phyloP scores from a whole-genome alignment of 2,888 invertebrate species.

The Diarsia rubi region DNA sequence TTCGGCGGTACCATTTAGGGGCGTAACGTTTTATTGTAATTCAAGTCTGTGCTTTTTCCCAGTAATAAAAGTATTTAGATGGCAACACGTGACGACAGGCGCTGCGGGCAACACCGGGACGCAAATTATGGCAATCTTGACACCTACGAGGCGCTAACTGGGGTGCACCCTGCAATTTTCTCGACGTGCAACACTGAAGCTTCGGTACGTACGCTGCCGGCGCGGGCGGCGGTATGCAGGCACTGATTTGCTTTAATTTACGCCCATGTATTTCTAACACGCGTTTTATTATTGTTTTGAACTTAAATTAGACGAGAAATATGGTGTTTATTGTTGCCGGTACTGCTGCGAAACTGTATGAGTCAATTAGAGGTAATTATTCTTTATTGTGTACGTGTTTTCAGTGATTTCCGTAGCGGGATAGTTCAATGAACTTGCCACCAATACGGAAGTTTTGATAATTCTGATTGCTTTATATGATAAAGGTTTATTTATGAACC shows the following conservation, averaged over 20 bases:
- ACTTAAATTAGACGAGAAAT: slow-evolving; percentile 47
- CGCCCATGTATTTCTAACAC: slow-evolving; percentile 66
- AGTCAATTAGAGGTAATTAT: slow-evolving; percentile 4
- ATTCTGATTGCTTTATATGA: not conserved
- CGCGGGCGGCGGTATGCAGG: slow-evolving; percentile 64
- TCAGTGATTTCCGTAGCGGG: not conserved
- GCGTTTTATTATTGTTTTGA: slow-evolving; percentile 49
- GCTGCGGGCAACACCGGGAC: slow-evolving; percentile 83
- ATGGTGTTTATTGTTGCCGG: slow-evolving; percentile 28
- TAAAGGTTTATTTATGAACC: not conserved
- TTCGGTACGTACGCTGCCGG: slow-evolving; percentile 55
- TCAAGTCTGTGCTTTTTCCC: slow-evolving; percentile 80
- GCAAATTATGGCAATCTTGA: slow-evolving; percentile 91
- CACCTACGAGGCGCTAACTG: slow-evolving; percentile 91
- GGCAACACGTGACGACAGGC: slow-evolving; percentile 88
- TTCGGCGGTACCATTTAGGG: slow-evolving; percentile 70
- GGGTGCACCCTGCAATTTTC: slow-evolving; percentile 86
- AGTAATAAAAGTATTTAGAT: slow-evolving; percentile 87
- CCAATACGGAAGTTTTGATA: not conserved
- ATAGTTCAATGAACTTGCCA: not conserved
- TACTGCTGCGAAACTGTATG: slow-evolving; percentile 11
- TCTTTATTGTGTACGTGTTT: slow-evolving; percentile 7
- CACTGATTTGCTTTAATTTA: slow-evolving; percentile 80
- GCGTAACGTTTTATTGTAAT: slow-evolving; percentile 81
- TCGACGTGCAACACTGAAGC: slow-evolving; percentile 75